phyloP scores from a whole-genome alignment of 2,888 invertebrate species.

The Sicus ferrugineus region DNA sequence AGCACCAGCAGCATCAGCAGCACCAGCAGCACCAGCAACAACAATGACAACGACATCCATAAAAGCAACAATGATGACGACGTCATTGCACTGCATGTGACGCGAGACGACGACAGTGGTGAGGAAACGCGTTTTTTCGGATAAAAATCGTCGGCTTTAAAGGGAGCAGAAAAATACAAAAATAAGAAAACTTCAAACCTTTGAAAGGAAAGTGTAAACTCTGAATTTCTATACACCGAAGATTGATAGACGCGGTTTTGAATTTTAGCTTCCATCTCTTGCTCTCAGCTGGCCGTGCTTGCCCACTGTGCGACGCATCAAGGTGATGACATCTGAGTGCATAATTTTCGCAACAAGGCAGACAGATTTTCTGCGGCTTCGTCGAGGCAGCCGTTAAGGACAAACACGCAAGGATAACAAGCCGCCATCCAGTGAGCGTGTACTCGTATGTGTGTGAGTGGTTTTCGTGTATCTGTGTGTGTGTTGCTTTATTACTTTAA shows the following conservation, averaged over 20 bases:
- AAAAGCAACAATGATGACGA: conserved; percentile 11
- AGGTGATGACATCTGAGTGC: background rate
- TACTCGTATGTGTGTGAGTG: background rate
- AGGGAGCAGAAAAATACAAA: too few species aligned
- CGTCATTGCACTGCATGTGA: conserved; percentile 45
- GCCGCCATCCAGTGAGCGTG: background rate
- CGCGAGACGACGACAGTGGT: background rate
- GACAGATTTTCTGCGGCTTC: background rate
- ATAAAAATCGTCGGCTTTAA: too few species aligned
- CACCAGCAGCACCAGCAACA: background rate
- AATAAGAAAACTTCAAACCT: too few species aligned
- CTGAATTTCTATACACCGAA: too few species aligned
- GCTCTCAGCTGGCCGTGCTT: too few species aligned
- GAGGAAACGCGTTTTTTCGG: too few species aligned
- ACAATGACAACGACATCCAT: conserved; percentile 12
- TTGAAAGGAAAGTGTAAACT: too few species aligned
- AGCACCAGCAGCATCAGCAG: background rate
- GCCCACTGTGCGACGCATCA: background rate
- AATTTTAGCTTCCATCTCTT: too few species aligned
- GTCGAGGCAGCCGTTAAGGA: conserved; percentile 5
- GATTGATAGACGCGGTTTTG: too few species aligned
- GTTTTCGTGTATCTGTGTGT: conserved; percentile 3
- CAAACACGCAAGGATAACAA: conserved; percentile 35
- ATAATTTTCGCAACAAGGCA: conserved; percentile 11
- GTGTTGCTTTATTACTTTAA: conserved; percentile 27